Evolutionary conservation across 2,113 vertebrate genomes (phyloP), one percentile per base, ranked within the genome.

Genomic region (Pteropus alecto): DNA sequence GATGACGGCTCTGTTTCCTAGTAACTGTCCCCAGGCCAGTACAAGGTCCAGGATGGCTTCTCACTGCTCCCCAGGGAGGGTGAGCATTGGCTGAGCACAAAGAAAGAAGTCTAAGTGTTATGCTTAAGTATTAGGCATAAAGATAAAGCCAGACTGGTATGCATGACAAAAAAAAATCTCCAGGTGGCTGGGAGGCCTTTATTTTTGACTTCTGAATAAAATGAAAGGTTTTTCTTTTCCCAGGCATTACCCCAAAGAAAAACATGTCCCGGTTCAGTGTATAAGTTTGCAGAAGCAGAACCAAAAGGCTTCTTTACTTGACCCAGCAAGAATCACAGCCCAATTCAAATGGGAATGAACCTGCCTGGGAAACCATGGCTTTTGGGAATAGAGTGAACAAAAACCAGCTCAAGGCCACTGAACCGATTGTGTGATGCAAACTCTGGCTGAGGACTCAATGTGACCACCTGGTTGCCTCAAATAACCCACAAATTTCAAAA

Each of bases 141-240:
- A 76, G 89, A 65, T n/a, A 43, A 87, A 92, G 83, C 48, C 86
- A 67, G 82, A 22, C 5, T 46, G 46, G 38, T 21, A 70, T 2
- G 71, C 74, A 19, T 6, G 33, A 93, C 35, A n/a, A n/a, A 33
- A 22, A 67, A 22, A 67, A 54, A 61, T 24, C 84, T 77, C 91
- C 79, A 97, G 83, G 95, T 93, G 83, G 78, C 13, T 30, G 63
- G 58, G 33, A 85, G 46, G 73, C 12, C 85, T 94, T 93, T 89
- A 18, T 58, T 93, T 93, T 54, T 61, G 38, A 67, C 63, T 87
- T 92, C 87, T 97, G 90, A 96, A 92, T 90, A 87, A 92, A 93
- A 96, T 15, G 82, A 95, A 93, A 93, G 74, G 61, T 21, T 71
- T 71, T 87, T 91, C 90, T 90, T 92, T 95, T 35, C 46, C 60